Base-by-base conservation (phyloP, 2,888 invertebrate species). In the Megaustenia siamemsis region DNA sequence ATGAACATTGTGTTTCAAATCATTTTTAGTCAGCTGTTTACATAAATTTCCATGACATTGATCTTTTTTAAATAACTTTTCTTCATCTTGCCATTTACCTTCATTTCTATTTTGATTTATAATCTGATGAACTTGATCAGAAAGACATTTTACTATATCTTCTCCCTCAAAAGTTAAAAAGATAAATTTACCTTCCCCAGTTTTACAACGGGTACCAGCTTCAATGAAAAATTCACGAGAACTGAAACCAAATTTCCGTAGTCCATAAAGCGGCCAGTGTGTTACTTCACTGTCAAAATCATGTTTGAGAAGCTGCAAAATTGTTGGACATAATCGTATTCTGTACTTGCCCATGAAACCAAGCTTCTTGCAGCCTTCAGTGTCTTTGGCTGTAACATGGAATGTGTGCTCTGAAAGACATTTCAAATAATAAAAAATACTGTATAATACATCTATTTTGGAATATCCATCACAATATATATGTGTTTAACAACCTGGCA, bases 201-300 rank as follows among this genome's bases (percentile, higher is more conserved):
- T 91, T 10, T 88, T 82, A 87, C 93, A 93, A 71, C 91, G 92
- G 60, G 93, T 87, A 1, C 93, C 93, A 53, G 92, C 91, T 87
- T 93, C 91, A 86, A 93, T 90, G 10, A 90, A 90, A 83, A 92
- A 91, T 38, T 86, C 87, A 12, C 88, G 88, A n/a, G 86, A 86
- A n/a, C 87, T 89, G 56, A 86, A 89, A 35, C 92, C 92, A 87
- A 91, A 93, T 40, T 92, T 87, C 12, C 92, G 88, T 53, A 93
- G 90, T 80, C 91, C 89, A 24, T 88, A 86, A 82, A 89, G 91
- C 21, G 91, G 91, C 93, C 93, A 93, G 18, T 88, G 24, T 38
- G 45, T 60, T 4, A 81, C 32, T 49, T 56, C 56, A 32, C 5
- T 43, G 38, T 40, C 56, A 12, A 38, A 53, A 38, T 43, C 32